These are phyloP conservation scores for Phoenicopterus ruber DNA, from an alignment of 2,113 vertebrate species.

Conservation along the genomic window DNA sequence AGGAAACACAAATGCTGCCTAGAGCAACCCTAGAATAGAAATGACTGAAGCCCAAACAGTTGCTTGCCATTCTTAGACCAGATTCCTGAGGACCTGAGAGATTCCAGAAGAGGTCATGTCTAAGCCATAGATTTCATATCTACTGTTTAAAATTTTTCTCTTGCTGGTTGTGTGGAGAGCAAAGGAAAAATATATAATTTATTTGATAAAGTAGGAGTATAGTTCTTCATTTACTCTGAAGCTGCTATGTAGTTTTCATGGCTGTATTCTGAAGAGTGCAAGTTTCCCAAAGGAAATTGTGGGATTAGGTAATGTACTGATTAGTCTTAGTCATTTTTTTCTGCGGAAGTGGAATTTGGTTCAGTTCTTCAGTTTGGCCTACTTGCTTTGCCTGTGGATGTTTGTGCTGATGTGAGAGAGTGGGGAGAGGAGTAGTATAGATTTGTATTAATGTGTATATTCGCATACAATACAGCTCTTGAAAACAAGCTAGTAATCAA, in stretches of 20 bases:
- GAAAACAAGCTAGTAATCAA: background rate
- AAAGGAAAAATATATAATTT: background rate
- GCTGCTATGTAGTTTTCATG: background rate
- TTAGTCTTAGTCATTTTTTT: background rate
- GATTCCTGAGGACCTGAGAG: constrained; percentile 31
- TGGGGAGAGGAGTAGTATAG: background rate
- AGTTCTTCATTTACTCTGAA: background rate
- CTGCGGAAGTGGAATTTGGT: background rate
- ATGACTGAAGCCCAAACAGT: constrained; percentile 46
- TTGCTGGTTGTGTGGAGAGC: background rate
- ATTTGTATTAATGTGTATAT: background rate
- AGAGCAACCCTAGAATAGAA: constrained; percentile 49
- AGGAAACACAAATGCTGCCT: constrained; percentile 7
- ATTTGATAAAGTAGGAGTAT: background rate
- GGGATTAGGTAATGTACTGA: background rate
- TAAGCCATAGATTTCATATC: background rate
- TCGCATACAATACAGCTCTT: background rate
- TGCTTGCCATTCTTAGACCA: constrained; percentile 36
- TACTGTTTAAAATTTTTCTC: background rate
- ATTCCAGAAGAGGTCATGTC: background rate
- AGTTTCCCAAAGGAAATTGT: background rate
- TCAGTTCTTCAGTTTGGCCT: background rate
- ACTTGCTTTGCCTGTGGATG: background rate
- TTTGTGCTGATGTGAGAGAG: background rate
- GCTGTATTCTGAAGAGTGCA: background rate